Percentiles rank a stretch among this genome's conserved stretches.
phyloP scores from a whole-genome alignment of 2,888 invertebrate genomes.

The Melieria picta region DNA sequence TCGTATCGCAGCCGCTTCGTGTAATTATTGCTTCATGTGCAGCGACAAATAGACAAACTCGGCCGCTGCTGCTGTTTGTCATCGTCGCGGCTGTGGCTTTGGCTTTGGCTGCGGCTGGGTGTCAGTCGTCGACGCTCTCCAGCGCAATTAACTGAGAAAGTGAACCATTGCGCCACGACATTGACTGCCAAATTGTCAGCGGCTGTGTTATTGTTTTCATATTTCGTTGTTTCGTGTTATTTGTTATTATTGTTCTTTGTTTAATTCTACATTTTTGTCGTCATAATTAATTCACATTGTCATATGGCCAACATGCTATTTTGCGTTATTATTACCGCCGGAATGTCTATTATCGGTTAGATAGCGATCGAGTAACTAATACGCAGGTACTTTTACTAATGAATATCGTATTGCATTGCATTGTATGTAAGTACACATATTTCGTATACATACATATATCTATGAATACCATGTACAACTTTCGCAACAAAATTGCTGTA shows the following conservation, averaged over 20 bases:
- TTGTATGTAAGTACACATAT: neutral
- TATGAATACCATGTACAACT: neutral
- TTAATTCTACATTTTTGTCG: conserved; percentile 1
- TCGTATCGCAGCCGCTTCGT: neutral
- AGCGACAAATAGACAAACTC: neutral
- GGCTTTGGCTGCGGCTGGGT: too few species aligned
- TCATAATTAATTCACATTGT: conserved; percentile 18
- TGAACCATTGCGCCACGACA: conserved; percentile 53
- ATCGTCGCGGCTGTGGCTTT: too few species aligned
- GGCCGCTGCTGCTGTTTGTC: too few species aligned
- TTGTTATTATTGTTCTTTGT: neutral
- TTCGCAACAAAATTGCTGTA: too few species aligned
- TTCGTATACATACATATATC: neutral
- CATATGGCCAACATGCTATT: conserved; percentile 33
- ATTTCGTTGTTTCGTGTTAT: too few species aligned
- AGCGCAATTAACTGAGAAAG: conserved; percentile 53
- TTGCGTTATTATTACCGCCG: conserved; percentile 26
- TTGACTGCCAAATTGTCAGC: too few species aligned
- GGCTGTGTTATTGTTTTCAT: too few species aligned
- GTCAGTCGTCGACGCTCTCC: neutral
- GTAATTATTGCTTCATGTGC: conserved; percentile 37
- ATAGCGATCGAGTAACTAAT: conserved; percentile 26
- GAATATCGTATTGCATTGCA: conserved; percentile 22
- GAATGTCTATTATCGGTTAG: conserved; percentile 32
- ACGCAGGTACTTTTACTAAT: too few species aligned